Evolutionary conservation across 2,113 vertebrate genomes (phyloP).

Genomic region (Panurus biarmicus): DNA sequence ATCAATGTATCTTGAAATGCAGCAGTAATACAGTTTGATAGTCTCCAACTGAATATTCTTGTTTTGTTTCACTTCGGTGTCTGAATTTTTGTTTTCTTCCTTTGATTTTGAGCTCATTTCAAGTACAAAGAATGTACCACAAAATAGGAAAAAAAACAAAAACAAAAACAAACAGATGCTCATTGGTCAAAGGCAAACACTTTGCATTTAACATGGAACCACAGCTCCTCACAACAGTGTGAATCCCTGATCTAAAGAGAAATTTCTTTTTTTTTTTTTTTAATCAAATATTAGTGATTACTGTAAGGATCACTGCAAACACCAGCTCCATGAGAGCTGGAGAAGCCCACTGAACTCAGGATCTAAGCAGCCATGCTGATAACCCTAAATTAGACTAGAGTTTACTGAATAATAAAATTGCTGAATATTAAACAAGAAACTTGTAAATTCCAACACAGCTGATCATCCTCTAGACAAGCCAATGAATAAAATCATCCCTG

Average conservation of each 20-base stretch:
- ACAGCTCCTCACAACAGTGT: background rate
- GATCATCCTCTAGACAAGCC: background rate
- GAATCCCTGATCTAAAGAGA: conserved; percentile 5
- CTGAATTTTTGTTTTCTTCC: background rate
- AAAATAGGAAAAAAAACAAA: background rate
- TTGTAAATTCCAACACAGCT: background rate
- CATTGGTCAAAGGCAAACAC: background rate
- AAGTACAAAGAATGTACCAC: background rate
- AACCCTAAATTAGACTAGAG: background rate
- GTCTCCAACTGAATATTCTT: background rate
- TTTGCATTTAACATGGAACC: background rate
- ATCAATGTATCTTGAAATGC: background rate
- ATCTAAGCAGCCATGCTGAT: background rate
- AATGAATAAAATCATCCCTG: background rate
- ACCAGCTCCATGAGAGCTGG: background rate
- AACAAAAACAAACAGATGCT: too few species aligned
- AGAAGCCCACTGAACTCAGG: background rate
- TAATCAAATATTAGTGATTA: conserved; percentile 17
- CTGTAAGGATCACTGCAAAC: background rate
- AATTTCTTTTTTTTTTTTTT: background rate
- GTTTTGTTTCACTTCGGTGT: background rate
- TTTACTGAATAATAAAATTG: background rate
- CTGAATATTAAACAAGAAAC: background rate
- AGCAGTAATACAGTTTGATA: background rate
- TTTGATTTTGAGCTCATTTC: conserved; percentile 3